Evolutionary conservation across 2,113 vertebrate genomes (phyloP).

Genomic region (Heterocephalus glaber): DNA sequence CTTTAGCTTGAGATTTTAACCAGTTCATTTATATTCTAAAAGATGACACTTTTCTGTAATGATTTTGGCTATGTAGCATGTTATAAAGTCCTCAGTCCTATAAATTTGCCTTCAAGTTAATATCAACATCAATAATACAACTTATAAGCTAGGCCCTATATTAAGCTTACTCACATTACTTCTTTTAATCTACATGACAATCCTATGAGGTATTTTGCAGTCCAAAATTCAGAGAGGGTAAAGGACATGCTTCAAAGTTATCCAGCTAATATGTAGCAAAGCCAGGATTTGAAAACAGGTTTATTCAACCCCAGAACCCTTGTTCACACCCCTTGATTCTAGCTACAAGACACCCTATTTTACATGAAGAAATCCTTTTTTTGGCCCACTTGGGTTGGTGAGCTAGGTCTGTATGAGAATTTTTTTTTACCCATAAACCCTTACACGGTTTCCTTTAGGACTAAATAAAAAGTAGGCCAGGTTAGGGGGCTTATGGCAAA

Average conservation of each 20-base stretch:
- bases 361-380: background rate
- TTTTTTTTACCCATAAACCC: background rate
- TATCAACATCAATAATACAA: background rate
- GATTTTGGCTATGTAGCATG: background rate
- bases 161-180: background rate
- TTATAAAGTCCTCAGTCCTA: background rate
- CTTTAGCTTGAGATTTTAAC: background rate
- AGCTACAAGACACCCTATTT: background rate
- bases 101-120: slow-evolving; percentile 7
- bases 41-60: background rate
- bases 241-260: background rate
- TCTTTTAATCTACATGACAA: background rate
- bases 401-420: background rate
- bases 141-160: background rate
- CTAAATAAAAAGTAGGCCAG: background rate
- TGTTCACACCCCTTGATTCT: background rate
- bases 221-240: slow-evolving; percentile 24
- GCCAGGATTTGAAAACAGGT: background rate
- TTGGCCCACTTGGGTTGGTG: background rate
- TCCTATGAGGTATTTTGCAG: background rate
- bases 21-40: slow-evolving; percentile 17
- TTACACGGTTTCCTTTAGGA: background rate
- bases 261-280: background rate
- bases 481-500: background rate
- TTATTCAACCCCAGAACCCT: background rate